Evolutionary conservation across 2,888 invertebrate species (phyloP), one percentile per base, ranked within the genome.

Genomic region (Prosapia bicincta): DNA sequence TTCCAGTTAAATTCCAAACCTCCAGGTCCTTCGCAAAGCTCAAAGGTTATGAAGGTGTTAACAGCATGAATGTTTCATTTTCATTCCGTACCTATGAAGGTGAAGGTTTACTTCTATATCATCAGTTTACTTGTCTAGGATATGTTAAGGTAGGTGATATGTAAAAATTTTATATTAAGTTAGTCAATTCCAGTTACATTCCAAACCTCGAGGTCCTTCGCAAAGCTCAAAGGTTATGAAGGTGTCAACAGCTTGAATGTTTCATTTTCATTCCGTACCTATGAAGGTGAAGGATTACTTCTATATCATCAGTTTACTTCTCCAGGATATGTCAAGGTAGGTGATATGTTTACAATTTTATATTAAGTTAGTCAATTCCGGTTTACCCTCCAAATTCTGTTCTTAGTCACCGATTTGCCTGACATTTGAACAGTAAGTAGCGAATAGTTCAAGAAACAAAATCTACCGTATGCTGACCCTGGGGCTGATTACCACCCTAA

Each of bases 31-130:
- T 90, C 84, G 93, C 96, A 0, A 90, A 89, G 78, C 87, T 97
- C 25, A 91, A 90, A 81, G 96, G 96, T 0, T 96, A 96, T 83
- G 93, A 95, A 81, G 94, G 93, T 32, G 89, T 92, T 38, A 86
- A 86, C 70, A 88, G 91, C 0, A 84, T 97, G 83, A 97, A 97
- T 85, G 89, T 94, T 0, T 94, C 95, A 0, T 89, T 97, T 75
- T 92, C 94, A 81, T 97, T 97, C 85, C 87, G 97, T 73, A 95
- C 95, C 0, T 97, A 95, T 82, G 96, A 97, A 85, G 90, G 89
- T 74, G 89, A 89, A 77, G 97, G 96, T 0, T 86, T 96, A 30
- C 89, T 97, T 82, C 84, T 96, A n/a, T 93, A 92, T 83, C 96
- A 97, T 84, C 90, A 92, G 80, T 97, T 97, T 84, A 90, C 92